Percentiles rank a stretch among this genome's conserved stretches.
Conservation (phyloP, 1,140 invertebrate genomes). For the Drosophila varians region DNA sequence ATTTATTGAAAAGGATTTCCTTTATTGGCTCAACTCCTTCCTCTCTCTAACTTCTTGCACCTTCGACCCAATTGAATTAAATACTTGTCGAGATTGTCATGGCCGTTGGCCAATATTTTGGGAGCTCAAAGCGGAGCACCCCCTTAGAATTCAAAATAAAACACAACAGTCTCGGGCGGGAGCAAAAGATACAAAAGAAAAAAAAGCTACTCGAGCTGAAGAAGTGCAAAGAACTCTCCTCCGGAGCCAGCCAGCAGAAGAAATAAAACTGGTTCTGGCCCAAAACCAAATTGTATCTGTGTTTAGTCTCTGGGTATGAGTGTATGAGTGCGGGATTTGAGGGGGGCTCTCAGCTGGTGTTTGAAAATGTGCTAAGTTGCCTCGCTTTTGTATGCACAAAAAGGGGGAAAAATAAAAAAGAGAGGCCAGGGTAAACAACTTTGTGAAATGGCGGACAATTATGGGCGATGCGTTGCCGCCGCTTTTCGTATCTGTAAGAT, state of each 20-base stretch:
- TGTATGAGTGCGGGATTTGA: constrained; percentile 4
- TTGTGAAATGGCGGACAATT: constrained; percentile 46
- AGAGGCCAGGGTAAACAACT: constrained; percentile 39
- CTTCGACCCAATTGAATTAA: constrained; percentile 33
- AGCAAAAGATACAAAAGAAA: constrained; percentile 18
- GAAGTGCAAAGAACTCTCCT: constrained; percentile 50
- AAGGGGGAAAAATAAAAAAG: constrained; percentile 59
- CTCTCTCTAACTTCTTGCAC: neutral
- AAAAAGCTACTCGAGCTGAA: constrained; percentile 16
- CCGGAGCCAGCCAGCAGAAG: neutral
- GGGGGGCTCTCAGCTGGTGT: constrained; percentile 53
- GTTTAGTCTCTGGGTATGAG: neutral
- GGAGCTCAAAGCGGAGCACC: neutral
- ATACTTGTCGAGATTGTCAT: constrained; percentile 11
- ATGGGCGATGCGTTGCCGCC: constrained; percentile 25
- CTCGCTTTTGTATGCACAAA: constrained; percentile 70
- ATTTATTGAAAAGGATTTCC: neutral
- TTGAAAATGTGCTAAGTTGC: constrained; percentile 73
- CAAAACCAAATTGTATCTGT: constrained; percentile 22
- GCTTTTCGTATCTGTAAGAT: constrained; percentile 17
- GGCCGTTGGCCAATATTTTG: constrained; percentile 33
- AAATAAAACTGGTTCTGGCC: constrained; percentile 47
- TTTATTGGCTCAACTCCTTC: constrained; percentile 11
- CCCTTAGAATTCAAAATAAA: neutral
- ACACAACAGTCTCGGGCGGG: too few species aligned